Base-by-base conservation (phyloP, 2,888 invertebrate species). In the Sinopyrophorus schimmeli region DNA sequence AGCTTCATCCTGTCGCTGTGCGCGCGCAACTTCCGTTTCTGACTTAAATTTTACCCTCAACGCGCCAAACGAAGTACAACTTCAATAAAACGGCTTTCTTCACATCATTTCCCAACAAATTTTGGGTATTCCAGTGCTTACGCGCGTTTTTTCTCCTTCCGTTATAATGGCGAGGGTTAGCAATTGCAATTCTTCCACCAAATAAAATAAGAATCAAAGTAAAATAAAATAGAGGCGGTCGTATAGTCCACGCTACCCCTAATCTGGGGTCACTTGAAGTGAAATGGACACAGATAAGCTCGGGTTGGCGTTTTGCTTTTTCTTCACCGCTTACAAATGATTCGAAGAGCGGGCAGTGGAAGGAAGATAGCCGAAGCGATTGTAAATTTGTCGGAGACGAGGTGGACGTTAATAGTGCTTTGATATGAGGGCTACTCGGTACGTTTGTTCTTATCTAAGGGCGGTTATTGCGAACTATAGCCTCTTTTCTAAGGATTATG, bases 231-330 rank as follows among this genome's bases (percentile, higher is more conserved):
- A 54, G 50, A 49, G 54, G 46, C 46, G 46, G 48, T 30, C 37
- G 47, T 38, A 53, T 32, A 39, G 41, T 50, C 53, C 44, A 42
- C 38, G 46, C 46, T 30, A 47, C 54, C n/a, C 54, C 44, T 54
- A 57, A 57, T 57, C 54, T 54, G 49, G 53, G 57, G 57, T 57
- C 57, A 57, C 54, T 58, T 56, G 50, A 50, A 58, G 50, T 56
- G 55, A 56, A 58, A 58, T 56, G 55, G 58, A 49, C 58, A 47
- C 46, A 54, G 58, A 58, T 58, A 58, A 58, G 58, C 58, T 50
- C 18, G 24, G 11, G 17, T 24, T 21, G 20, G 40, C 35, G 30
- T 46, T 46, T 40, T 28, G 35, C 17, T 40, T 50, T 46, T 47
- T 37, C 31, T 51, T 30, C 41, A 46, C 46, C 47, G 40, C 37